These are phyloP conservation scores for Gerris lacustris DNA, from an alignment of 2,888 invertebrate genomes.

Conservation along the genomic window DNA sequence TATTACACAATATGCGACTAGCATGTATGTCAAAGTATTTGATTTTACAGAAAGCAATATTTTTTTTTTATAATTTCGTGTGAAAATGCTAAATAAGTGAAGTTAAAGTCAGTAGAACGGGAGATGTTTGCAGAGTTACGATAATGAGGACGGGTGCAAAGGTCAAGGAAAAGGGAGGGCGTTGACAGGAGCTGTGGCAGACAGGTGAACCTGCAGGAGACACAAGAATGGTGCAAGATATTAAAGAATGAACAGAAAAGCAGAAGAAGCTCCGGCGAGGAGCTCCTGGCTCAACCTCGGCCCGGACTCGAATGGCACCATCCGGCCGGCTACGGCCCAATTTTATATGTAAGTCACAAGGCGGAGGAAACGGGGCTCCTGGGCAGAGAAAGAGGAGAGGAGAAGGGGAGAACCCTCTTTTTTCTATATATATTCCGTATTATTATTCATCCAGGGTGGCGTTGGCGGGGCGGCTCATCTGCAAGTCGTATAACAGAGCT, in stretches of 20 bases:
- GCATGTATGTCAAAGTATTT: too few relatives aligned
- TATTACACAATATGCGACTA: too few relatives aligned
- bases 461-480: conserved; percentile 46
- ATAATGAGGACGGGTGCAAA: too few relatives aligned
- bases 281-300: conserved; percentile 22
- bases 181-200: too few relatives aligned
- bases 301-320: conserved; percentile 34
- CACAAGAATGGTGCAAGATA: too few relatives aligned
- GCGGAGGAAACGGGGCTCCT: conserved; percentile 26
- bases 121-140: too few relatives aligned
- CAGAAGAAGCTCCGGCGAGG: conserved; percentile 10
- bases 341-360: conserved; percentile 36
- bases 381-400: conserved; percentile 23
- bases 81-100: too few relatives aligned
- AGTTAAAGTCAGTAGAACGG: too few relatives aligned
- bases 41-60: too few relatives aligned
- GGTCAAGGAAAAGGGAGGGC: too few relatives aligned
- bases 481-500: conserved; percentile 81
- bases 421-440: conserved; percentile 32
- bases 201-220: too few relatives aligned
- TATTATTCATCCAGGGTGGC: conserved; percentile 30
- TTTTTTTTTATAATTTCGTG: too few relatives aligned
- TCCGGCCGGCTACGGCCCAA: conserved; percentile 31
- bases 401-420: conserved; percentile 30
- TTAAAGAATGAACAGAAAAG: neutral